phyloP scores from a whole-genome alignment of 2,888 invertebrate species.

The Agonopterix arenella region DNA sequence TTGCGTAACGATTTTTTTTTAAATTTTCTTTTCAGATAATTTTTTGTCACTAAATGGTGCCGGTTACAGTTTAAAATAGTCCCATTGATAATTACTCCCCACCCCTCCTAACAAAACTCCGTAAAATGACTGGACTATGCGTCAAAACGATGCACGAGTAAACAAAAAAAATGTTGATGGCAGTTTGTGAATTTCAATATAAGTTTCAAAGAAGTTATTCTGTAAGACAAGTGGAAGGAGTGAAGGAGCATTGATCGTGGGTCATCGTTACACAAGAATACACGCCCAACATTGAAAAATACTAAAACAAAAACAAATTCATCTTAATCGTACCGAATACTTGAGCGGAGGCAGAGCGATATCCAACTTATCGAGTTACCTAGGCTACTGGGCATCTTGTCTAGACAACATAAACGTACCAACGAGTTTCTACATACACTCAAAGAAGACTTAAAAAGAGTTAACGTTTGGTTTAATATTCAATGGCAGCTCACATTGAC shows the following conservation, averaged over 20 bases:
- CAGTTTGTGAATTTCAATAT: no score
- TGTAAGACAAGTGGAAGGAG: no score
- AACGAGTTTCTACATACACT: constrained; percentile 14
- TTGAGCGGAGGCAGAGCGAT: constrained; percentile 67
- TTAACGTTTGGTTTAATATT: constrained; percentile 16
- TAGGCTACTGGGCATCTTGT: constrained; percentile 72
- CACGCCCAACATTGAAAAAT: constrained; percentile 44
- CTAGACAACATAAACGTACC: constrained; percentile 20
- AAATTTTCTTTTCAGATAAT: no score
- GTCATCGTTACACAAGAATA: constrained; percentile 9
- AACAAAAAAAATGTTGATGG: no score
- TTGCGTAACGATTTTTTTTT: no score
- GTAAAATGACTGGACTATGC: no score
- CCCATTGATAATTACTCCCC: no score
- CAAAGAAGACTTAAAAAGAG: constrained; percentile 19
- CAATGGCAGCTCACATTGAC: constrained; percentile 13
- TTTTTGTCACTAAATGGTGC: no score
- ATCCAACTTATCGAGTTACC: constrained; percentile 73
- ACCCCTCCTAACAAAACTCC: no score
- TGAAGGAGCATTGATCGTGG: neutral
- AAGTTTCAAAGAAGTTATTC: no score
- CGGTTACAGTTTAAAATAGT: no score
- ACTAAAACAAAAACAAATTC: constrained; percentile 62
- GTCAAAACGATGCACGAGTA: no score
- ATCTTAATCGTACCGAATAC: constrained; percentile 72